Conservation (phyloP, 2,888 invertebrate genomes). For the Drosophila kambysellisi region DNA sequence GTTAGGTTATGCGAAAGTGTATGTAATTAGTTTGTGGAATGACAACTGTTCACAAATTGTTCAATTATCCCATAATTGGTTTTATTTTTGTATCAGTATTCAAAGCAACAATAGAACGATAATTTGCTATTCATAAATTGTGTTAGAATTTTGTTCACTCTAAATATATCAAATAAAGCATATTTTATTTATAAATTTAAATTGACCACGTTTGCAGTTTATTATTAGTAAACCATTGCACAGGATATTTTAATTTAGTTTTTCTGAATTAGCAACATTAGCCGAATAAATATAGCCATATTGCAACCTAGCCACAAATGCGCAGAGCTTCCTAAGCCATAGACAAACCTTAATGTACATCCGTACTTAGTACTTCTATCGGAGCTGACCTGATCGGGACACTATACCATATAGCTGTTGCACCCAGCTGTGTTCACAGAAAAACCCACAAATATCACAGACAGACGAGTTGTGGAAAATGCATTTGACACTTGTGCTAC, state of each 20-base stretch:
- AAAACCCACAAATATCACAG: too few species aligned
- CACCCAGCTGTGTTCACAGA: too few species aligned
- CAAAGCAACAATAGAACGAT: background rate
- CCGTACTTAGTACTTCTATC: background rate
- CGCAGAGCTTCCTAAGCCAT: background rate
- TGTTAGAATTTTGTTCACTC: background rate
- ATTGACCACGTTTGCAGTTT: accelerated
- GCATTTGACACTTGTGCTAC: background rate
- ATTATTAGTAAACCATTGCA: background rate
- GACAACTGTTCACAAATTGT: background rate
- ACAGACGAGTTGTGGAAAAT: background rate
- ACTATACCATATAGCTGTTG: background rate
- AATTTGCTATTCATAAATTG: background rate
- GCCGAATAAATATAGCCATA: background rate
- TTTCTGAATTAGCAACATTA: background rate
- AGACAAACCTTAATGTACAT: background rate
- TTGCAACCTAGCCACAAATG: too few species aligned
- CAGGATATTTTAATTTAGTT: too few species aligned
- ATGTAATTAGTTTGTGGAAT: background rate
- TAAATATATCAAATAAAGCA: background rate
- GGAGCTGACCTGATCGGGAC: background rate
- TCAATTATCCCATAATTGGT: background rate
- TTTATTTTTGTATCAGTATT: background rate
- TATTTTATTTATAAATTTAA: background rate
- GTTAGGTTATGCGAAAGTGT: background rate